A percentile compares a stretch with the other conserved stretches of the same genome.
phyloP scores from a whole-genome alignment of 2,113 vertebrate species.

The Oostethus manadensis region DNA sequence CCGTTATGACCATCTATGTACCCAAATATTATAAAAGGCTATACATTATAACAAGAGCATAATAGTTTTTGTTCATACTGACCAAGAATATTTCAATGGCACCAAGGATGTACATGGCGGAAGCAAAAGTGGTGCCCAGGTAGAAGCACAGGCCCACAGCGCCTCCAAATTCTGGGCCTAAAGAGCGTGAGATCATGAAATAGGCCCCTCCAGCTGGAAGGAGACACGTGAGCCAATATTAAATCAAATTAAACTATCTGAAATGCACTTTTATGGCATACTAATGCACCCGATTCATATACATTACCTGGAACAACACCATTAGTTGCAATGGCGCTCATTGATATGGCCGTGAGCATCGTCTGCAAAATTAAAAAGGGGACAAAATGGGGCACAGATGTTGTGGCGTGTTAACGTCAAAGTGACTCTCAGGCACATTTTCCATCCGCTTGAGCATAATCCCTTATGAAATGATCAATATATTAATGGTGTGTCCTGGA shows the following conservation, averaged over 20 bases:
- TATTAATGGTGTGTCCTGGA: neutral
- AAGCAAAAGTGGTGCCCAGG: conserved; percentile 94
- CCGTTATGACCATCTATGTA: neutral
- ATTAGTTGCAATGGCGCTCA: conserved; percentile 95
- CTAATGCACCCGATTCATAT: neutral
- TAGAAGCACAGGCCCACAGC: conserved; percentile 97
- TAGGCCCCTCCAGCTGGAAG: conserved; percentile 90
- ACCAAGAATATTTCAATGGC: conserved; percentile 97
- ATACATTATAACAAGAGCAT: neutral
- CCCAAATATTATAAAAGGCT: too few species aligned
- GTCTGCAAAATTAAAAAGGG: conserved; percentile 70
- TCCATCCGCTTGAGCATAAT: neutral
- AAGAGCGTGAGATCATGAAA: conserved; percentile 96
- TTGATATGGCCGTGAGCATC: conserved; percentile 93
- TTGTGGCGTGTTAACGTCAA: neutral
- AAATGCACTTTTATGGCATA: neutral
- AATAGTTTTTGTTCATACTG: conserved; percentile 50
- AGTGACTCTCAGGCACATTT: neutral
- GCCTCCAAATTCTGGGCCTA: conserved; percentile 96
- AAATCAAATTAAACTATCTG: neutral
- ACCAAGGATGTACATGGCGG: conserved; percentile 96
- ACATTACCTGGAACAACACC: conserved; percentile 89
- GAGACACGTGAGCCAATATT: neutral
- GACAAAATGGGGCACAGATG: neutral
- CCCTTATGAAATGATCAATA: neutral